Evolutionary conservation across 2,888 invertebrate species (phyloP).

Genomic region (Oeneis ivallda): DNA sequence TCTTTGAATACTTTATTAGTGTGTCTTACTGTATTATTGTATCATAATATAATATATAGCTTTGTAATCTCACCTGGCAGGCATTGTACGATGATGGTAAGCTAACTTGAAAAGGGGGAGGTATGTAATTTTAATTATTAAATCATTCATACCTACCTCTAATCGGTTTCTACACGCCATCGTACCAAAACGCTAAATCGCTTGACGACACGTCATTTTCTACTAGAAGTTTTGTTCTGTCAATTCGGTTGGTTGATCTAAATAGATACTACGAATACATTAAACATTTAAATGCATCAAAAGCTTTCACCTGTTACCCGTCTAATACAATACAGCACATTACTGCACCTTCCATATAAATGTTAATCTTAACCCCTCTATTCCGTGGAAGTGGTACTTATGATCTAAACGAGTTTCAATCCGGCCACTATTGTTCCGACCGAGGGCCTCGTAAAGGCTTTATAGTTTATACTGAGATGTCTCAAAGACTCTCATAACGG

Average conservation of each 20-base stretch:
- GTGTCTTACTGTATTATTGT: too few relatives aligned
- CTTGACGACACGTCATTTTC: too few relatives aligned
- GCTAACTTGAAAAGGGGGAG: too few relatives aligned
- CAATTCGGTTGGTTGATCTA: background rate
- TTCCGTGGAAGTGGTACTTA: conserved; percentile 48
- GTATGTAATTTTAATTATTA: too few relatives aligned
- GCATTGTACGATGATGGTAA: too few relatives aligned
- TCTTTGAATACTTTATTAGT: too few relatives aligned
- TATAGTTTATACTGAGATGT: conserved; percentile 34
- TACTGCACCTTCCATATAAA: conserved; percentile 39
- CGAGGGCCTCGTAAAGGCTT: conserved; percentile 56
- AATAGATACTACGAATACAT: background rate
- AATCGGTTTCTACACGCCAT: too few relatives aligned
- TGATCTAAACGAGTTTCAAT: conserved; percentile 65
- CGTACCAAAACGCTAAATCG: too few relatives aligned
- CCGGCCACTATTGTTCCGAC: conserved; percentile 60
- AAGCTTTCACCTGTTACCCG: conserved; percentile 12
- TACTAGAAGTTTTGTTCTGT: too few relatives aligned
- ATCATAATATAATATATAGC: too few relatives aligned
- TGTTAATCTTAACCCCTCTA: conserved; percentile 41
- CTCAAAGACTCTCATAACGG: conserved; percentile 42
- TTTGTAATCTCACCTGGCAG: too few relatives aligned
- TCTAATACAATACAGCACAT: conserved; percentile 7
- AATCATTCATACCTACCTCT: too few relatives aligned
- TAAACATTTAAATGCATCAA: background rate